A percentile compares a stretch with the other conserved stretches of the same genome.
phyloP scores from a whole-genome alignment of 64 coral and sea anemone species.

The Catalaphyllia jardinei region DNA sequence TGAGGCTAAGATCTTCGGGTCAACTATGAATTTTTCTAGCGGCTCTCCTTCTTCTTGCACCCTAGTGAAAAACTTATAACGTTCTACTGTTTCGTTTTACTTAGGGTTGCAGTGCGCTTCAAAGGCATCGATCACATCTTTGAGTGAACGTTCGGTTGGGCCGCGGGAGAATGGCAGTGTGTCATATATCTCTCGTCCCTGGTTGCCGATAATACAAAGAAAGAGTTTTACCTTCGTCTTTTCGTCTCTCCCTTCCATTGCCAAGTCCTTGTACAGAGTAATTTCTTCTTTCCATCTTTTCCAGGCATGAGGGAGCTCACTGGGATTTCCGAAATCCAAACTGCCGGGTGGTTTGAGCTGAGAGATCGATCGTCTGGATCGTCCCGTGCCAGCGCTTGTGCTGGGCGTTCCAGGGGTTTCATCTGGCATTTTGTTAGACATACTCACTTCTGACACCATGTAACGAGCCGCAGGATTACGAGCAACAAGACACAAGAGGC shows the following conservation, averaged over 20 bases:
- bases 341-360: not conserved
- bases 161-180: not conserved
- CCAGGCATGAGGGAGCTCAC: constrained; percentile 48
- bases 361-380: not conserved
- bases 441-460: no score
- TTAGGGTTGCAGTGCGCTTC: constrained; percentile 47
- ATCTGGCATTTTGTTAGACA: no score
- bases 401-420: no score
- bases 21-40: constrained; percentile 48
- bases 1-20: constrained; percentile 27
- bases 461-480: no score
- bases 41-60: constrained; percentile 11
- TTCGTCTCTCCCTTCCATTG: constrained; percentile 38
- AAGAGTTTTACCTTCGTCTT: constrained; percentile 62
- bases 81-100: constrained; percentile 52
- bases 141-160: not conserved
- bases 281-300: constrained; percentile 67
- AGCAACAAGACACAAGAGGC: no score
- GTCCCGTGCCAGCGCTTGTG: not conserved
- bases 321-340: not conserved
- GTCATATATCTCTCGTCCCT: constrained; percentile 20
- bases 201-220: constrained; percentile 35
- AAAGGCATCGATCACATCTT: constrained; percentile 43
- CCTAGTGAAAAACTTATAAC: constrained; percentile 52
- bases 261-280: constrained; percentile 50